A percentile compares a stretch with the other conserved stretches of the same genome.
phyloP scores from a whole-genome alignment of 2,888 invertebrate species.

The Andrena bucephala region DNA sequence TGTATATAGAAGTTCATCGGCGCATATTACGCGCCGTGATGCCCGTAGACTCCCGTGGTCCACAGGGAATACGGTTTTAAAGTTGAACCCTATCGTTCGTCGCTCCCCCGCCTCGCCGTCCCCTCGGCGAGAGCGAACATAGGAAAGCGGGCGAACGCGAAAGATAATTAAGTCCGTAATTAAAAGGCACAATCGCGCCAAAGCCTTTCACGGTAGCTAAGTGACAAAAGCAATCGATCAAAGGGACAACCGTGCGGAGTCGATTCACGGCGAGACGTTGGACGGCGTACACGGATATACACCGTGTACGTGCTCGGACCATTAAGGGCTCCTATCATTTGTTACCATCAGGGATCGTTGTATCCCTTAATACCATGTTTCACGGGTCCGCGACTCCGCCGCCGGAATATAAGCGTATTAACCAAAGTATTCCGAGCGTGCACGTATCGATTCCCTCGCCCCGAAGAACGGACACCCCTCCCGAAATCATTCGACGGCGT shows the following conservation, averaged over 20 bases:
- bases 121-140: conserved; percentile 16
- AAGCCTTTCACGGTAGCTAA: conserved; percentile 78
- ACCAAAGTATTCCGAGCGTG: conserved; percentile 73
- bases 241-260: conserved; percentile 75
- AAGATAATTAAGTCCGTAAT: conserved; percentile 78
- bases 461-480: conserved; percentile 33
- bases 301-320: conserved; percentile 71
- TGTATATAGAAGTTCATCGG: conserved; percentile 51
- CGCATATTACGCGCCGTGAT: conserved; percentile 58
- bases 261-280: conserved; percentile 70
- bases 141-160: conserved; percentile 62
- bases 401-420: conserved; percentile 80
- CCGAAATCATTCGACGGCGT: conserved; percentile 12
- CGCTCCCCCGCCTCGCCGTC: conserved; percentile 20
- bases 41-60: conserved; percentile 52
- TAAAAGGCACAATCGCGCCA: conserved; percentile 75
- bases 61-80: conserved; percentile 76
- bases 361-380: conserved; percentile 82
- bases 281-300: conserved; percentile 48
- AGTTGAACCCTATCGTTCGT: conserved; percentile 55
- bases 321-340: conserved; percentile 83
- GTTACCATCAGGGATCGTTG: conserved; percentile 79
- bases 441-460: conserved; percentile 61
- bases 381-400: conserved; percentile 79
- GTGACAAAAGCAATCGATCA: conserved; percentile 84